Evolutionary conservation across 2,113 vertebrate genomes (phyloP).

Genomic region (Pogonocichla stellata): DNA sequence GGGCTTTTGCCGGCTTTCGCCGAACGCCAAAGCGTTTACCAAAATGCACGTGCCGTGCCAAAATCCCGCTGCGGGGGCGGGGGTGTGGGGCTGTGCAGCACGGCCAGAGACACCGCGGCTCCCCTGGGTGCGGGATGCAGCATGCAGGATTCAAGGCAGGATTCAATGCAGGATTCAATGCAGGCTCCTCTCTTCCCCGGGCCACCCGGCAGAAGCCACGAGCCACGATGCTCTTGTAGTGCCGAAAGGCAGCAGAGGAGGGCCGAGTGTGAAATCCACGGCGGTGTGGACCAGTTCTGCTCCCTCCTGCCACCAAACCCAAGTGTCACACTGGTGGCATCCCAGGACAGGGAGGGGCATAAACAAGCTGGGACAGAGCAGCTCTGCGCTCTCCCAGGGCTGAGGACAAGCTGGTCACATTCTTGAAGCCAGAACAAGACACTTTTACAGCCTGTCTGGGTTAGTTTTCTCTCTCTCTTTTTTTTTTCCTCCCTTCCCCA

Average conservation of each 20-base stretch:
- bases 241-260: neutral
- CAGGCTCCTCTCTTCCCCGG: neutral
- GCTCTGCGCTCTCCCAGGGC: neutral
- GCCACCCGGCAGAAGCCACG: neutral
- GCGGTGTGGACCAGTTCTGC: neutral
- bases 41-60: fast-evolving
- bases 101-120: fast-evolving
- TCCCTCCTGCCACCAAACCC: neutral
- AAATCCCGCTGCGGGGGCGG: neutral
- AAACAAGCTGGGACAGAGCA: neutral
- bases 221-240: neutral
- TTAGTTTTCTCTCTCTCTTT: neutral
- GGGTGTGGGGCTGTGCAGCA: fast-evolving
- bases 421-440: neutral
- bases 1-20: neutral
- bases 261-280: neutral
- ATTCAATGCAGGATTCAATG: too few relatives aligned
- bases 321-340: neutral
- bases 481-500: neutral
- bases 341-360: neutral
- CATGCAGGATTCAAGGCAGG: too few relatives aligned
- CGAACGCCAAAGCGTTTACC: neutral
- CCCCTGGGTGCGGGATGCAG: neutral
- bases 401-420: neutral
- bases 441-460: neutral